Conservation (phyloP, 2,888 invertebrate species). For the Polia nebulosa region DNA sequence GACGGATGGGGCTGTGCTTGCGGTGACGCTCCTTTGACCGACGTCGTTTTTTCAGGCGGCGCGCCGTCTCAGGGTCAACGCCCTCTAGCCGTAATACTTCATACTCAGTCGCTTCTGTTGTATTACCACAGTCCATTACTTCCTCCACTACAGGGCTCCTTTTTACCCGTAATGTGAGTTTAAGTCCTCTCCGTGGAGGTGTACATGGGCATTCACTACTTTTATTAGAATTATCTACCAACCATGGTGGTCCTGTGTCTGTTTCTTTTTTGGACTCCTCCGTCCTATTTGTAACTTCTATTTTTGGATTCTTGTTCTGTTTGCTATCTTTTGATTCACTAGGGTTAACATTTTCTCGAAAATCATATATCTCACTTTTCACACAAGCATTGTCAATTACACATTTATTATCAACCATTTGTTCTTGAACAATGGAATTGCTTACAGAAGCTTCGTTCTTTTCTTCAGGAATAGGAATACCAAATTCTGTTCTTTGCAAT, state of each 20-base stretch:
- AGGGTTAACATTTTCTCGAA: constrained; percentile 90
- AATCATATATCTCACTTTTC: constrained; percentile 88
- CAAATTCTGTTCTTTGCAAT: constrained; percentile 73
- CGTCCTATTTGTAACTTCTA: constrained; percentile 79
- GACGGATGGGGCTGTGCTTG: constrained; percentile 89
- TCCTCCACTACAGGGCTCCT: constrained; percentile 96
- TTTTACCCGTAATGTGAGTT: constrained; percentile 96
- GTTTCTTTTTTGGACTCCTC: constrained; percentile 85
- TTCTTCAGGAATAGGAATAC: constrained; percentile 67
- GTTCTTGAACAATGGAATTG: constrained; percentile 76
- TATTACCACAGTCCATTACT: constrained; percentile 94
- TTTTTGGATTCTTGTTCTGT: constrained; percentile 82
- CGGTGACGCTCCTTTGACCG: constrained; percentile 87
- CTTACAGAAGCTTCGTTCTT: constrained; percentile 72
- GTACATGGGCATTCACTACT: constrained; percentile 90
- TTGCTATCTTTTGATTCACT: constrained; percentile 86
- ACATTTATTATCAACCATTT: constrained; percentile 77
- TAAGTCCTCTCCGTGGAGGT: constrained; percentile 92
- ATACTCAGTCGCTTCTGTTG: constrained; percentile 95
- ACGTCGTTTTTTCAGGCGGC: constrained; percentile 91
- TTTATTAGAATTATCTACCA: constrained; percentile 86
- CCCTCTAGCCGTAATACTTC: constrained; percentile 96
- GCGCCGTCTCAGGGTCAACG: constrained; percentile 91
- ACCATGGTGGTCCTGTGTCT: constrained; percentile 84
- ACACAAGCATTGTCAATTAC: constrained; percentile 82